These are phyloP conservation scores for Coelopa pilipes DNA, from an alignment of 2,888 invertebrate species.

Conservation along the genomic window DNA sequence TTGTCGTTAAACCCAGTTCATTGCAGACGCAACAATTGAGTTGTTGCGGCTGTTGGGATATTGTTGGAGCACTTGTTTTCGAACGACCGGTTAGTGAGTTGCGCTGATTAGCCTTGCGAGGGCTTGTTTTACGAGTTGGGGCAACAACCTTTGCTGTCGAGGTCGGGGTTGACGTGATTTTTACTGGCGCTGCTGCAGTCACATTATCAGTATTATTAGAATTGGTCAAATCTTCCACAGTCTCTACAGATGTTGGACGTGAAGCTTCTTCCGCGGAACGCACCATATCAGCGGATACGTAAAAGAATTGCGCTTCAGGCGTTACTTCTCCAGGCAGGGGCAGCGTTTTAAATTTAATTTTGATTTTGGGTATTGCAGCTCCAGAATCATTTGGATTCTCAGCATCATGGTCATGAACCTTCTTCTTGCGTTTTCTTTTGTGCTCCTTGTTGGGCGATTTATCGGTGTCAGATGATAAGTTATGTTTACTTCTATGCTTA, in stretches of 20 bases:
- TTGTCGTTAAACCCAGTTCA: constrained; percentile 56
- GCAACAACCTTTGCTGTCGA: constrained; percentile 38
- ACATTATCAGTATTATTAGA: constrained; percentile 20
- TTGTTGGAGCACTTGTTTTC: constrained; percentile 34
- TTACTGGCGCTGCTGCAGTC: constrained; percentile 15
- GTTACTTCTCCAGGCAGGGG: constrained; percentile 72
- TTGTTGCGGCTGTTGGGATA: constrained; percentile 32
- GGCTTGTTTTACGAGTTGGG: constrained; percentile 57
- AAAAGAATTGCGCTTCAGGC: constrained; percentile 84
- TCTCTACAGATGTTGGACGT: constrained; percentile 65
- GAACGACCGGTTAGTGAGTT: constrained; percentile 40
- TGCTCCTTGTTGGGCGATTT: constrained; percentile 78
- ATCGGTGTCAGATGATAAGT: constrained; percentile 66
- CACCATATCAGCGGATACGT: constrained; percentile 74
- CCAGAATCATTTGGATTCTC: constrained; percentile 67
- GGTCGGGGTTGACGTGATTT: constrained; percentile 22
- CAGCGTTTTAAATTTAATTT: constrained; percentile 73
- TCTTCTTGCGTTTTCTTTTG: constrained; percentile 84
- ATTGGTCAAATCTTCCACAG: constrained; percentile 58
- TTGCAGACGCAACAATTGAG: constrained; percentile 60
- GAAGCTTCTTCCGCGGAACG: constrained; percentile 64
- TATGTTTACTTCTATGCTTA: constrained; percentile 79
- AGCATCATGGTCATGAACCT: constrained; percentile 72
- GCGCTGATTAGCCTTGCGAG: constrained; percentile 56
- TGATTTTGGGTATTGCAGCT: constrained; percentile 75